Evolutionary conservation across 2,888 invertebrate genomes (phyloP).

Genomic region (Endotricha flammealis): DNA sequence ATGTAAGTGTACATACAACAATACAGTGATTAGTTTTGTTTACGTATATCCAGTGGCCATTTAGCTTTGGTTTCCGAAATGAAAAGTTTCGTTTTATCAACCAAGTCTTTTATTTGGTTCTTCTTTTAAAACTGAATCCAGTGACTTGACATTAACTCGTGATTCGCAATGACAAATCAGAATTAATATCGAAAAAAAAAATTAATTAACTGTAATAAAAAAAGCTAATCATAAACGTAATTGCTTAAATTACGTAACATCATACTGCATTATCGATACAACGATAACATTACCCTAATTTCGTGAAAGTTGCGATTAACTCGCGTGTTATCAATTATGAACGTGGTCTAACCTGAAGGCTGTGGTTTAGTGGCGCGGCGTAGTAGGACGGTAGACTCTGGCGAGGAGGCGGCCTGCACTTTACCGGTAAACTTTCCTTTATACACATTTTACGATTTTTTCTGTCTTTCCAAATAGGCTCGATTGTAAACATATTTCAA

Average conservation of each 20-base stretch:
- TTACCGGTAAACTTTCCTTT: slow-evolving; percentile 29
- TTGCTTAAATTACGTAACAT: not conserved
- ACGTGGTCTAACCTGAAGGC: slow-evolving; percentile 41
- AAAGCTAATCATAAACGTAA: slow-evolving; percentile 1
- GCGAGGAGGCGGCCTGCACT: slow-evolving; percentile 32
- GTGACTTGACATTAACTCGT: no score
- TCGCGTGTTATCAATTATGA: slow-evolving; percentile 17
- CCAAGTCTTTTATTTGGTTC: no score
- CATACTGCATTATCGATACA: not conserved
- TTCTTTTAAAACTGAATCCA: no score
- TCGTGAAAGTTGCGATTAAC: not conserved
- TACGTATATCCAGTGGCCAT: no score
- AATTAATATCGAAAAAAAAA: no score
- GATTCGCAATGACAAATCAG: no score
- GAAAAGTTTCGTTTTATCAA: no score
- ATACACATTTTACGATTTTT: slow-evolving; percentile 11
- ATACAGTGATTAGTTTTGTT: no score
- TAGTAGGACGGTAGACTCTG: slow-evolving; percentile 47
- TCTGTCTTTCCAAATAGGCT: slow-evolving; percentile 1
- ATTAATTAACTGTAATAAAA: slow-evolving; percentile 5
- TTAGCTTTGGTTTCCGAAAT: no score
- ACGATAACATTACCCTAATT: not conserved
- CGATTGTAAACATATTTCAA: slow-evolving; percentile 3
- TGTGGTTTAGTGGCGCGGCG: slow-evolving; percentile 42
- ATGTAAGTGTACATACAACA: no score